Percentiles rank a stretch among this genome's conserved stretches.
Evolutionary conservation across 37 sponge, comb jelly and placozoan genomes (phyloP).

Genomic region (Tethya wilhelma): DNA sequence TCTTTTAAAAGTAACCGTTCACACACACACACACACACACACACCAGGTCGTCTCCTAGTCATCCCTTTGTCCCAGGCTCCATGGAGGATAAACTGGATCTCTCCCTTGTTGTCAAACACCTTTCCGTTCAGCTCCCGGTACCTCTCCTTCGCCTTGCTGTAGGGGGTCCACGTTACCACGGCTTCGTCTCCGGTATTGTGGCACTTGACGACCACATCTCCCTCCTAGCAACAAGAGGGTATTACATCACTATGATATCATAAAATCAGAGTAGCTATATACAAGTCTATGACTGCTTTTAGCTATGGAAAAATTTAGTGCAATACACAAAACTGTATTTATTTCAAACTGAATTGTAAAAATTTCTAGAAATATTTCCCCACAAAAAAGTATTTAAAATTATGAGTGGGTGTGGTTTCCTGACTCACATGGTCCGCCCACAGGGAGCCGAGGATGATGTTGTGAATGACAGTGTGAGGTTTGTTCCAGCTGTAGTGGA

Average conservation of each 20-base stretch:
- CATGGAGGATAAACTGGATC: conserved; percentile 63
- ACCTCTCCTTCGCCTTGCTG: conserved; percentile 69
- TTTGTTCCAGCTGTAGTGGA: conserved; percentile 93
- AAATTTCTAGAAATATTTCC: too few species aligned
- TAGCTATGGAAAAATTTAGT: too few species aligned
- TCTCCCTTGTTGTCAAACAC: conserved; percentile 56
- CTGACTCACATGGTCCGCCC: conserved; percentile 92
- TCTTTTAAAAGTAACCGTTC: background rate
- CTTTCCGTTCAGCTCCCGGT: conserved; percentile 75
- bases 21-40: background rate
- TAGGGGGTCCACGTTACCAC: conserved; percentile 74
- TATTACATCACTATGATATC: too few species aligned
- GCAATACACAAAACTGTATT: too few species aligned
- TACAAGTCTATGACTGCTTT: too few species aligned
- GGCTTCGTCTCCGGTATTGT: conserved; percentile 83
- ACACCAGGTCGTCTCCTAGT: conserved; percentile 27
- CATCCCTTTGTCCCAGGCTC: conserved; percentile 86
- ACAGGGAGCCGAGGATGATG: conserved; percentile 86
- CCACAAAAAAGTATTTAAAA: too few species aligned
- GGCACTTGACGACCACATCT: conserved; percentile 79
- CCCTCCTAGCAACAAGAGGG: too few species aligned
- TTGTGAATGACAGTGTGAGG: conserved; percentile 92
- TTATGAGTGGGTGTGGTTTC: too few species aligned
- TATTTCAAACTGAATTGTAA: too few species aligned
- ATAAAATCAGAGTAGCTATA: too few species aligned